Evolutionary conservation across 2,797 vertebrate genomes (phyloP), one percentile per base, ranked within the genome.

Genomic region (Hippopotamyrus pictus): DNA sequence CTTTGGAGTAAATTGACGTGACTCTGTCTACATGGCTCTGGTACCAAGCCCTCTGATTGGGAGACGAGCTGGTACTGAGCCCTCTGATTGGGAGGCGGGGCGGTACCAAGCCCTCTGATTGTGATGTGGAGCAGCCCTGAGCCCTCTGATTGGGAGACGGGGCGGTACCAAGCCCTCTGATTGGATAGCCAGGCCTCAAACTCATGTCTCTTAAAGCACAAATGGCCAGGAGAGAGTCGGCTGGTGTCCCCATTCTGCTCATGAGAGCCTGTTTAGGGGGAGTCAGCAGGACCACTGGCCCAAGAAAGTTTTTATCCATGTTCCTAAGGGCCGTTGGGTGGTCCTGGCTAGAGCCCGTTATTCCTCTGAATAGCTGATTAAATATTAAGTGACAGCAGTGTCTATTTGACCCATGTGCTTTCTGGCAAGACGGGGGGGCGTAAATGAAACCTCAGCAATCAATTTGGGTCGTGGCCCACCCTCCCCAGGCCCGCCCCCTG

Each of bases 261-360:
- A 14, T 6, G 65, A 33, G 65, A 73, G 29, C 11, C 90, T 92
- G 92, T 86, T 90, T 90, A 93, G 94, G 94, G 92, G 93, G 95
- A 95, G 95, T 92, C 94, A 88, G 90, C 65, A 73, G 29, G 29
- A 12, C 65, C 29, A 22, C 65, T 29, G 93, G 92, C 94, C 94
- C 95, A 95, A 96, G 94, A 95, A 95, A 95, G 95, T 94, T 96
- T 96, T 96, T 95, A 95, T 94, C 95, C 94, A 93, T 91, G 93
- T 93, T 94, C 94, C 94, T 94, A 95, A 95, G 95, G 92, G 25
- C 25, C 93, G 94, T 92, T 57, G 92, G 94, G 94, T 94, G 12
- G 86, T 50, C 82, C 62, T 48, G 29, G 59, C 92, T 93, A 90
- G 95, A 94, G 95, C 94, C 94, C 94, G 95, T 95, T 95, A 95